These are phyloP conservation scores for Psilopogon haemacephalus DNA, from an alignment of 2,113 vertebrate genomes.

Conservation along the genomic window DNA sequence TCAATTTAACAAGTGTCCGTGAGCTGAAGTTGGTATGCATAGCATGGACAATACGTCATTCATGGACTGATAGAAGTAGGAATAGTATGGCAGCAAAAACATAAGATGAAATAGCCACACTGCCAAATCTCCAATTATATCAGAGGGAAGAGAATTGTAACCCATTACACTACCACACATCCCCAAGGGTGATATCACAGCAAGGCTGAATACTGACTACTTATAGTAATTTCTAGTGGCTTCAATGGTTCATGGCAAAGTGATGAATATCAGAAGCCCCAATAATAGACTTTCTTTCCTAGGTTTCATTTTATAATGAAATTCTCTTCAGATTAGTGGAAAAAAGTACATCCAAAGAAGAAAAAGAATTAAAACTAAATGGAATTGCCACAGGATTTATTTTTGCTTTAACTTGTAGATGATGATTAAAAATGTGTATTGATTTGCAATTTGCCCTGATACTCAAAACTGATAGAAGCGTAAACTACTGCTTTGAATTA, in stretches of 20 bases:
- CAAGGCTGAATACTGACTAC: constrained; percentile 43
- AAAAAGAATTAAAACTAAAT: constrained; percentile 6
- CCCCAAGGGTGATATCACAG: constrained; percentile 33
- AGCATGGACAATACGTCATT: neutral
- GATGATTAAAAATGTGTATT: constrained; percentile 57
- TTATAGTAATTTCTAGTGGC: constrained; percentile 51
- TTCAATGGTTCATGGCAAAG: constrained; percentile 46
- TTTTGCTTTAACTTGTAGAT: constrained; percentile 33
- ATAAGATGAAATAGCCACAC: constrained; percentile 24
- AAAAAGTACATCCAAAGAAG: constrained; percentile 1
- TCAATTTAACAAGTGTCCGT: neutral
- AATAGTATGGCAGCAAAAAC: constrained; percentile 24
- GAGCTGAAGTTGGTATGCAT: neutral
- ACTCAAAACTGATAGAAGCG: constrained; percentile 46
- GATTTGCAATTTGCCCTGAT: constrained; percentile 43
- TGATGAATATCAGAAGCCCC: constrained; percentile 37
- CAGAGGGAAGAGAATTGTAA: constrained; percentile 46
- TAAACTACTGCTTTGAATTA: constrained; percentile 34
- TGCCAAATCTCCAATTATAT: constrained; percentile 56
- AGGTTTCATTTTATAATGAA: constrained; percentile 44
- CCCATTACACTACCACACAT: constrained; percentile 5
- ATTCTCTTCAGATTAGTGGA: constrained; percentile 9
- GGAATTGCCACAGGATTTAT: constrained; percentile 34
- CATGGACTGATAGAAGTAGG: neutral
- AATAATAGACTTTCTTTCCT: constrained; percentile 45